Percentiles rank a stretch among this genome's conserved stretches.
phyloP scores from a whole-genome alignment of 2,797 vertebrate species.

The Crax fasciolata region DNA sequence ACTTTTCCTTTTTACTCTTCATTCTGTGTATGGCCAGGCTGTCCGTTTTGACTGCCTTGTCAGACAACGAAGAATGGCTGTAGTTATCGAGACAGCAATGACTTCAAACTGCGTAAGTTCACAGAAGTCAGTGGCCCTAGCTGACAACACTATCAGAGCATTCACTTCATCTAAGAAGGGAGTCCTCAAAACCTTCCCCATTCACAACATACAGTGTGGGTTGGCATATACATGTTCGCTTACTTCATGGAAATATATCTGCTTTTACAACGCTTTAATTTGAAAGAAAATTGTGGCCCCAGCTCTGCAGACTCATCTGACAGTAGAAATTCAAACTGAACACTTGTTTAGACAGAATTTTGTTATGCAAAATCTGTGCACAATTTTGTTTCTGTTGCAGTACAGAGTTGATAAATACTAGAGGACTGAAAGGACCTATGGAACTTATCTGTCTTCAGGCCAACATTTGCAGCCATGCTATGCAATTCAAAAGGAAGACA shows the following conservation, averaged over 20 bases:
- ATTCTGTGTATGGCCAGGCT: neutral
- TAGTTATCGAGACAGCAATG: neutral
- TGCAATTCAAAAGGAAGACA: neutral
- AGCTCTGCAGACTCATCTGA: neutral
- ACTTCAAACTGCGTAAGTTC: neutral
- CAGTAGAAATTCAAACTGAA: neutral
- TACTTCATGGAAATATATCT: neutral
- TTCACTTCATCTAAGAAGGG: neutral
- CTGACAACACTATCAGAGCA: neutral
- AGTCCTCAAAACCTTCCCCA: neutral
- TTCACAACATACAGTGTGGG: neutral
- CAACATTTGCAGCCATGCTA: neutral
- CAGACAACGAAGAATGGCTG: neutral
- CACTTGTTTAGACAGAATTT: neutral
- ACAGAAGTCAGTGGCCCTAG: neutral
- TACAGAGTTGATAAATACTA: neutral
- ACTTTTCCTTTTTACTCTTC: neutral
- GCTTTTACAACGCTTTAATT: neutral
- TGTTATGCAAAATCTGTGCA: neutral
- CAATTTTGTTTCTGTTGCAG: neutral
- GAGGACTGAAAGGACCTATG: neutral
- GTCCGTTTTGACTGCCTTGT: neutral
- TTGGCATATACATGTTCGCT: neutral
- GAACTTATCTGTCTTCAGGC: neutral
- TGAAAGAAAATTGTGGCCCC: neutral